These are phyloP conservation scores for Chloroceryle inda DNA, from an alignment of 2,797 vertebrate genomes.

Conservation along the genomic window DNA sequence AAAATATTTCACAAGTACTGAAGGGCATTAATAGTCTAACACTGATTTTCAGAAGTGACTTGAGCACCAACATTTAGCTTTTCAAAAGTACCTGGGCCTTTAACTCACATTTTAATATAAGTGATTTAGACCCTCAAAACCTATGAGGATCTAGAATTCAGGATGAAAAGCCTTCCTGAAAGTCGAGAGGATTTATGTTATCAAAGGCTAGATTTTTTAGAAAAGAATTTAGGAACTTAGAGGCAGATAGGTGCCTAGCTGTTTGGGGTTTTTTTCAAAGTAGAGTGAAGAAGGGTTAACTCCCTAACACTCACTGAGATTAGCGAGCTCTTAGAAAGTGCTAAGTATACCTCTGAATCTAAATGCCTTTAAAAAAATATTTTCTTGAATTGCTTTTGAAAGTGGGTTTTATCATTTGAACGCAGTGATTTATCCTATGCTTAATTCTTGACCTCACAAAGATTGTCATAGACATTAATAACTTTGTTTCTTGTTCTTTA, in stretches of 20 bases:
- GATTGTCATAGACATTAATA: not conserved
- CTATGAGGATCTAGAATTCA: conserved; percentile 30
- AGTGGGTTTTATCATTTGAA: not conserved
- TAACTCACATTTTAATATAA: conserved; percentile 36
- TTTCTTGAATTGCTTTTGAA: conserved; percentile 22
- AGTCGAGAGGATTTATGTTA: conserved; percentile 46
- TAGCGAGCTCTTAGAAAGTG: conserved; percentile 23
- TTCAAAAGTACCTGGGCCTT: not conserved
- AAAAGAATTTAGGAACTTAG: conserved; percentile 26
- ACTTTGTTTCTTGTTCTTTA: not conserved
- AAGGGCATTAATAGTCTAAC: not conserved
- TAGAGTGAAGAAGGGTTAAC: conserved; percentile 44
- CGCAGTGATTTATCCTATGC: not conserved
- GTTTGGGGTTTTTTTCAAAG: conserved; percentile 25
- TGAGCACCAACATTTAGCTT: not conserved
- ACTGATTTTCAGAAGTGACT: not conserved
- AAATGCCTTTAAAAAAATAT: conserved; percentile 13
- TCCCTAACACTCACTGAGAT: conserved; percentile 35
- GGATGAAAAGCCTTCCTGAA: conserved; percentile 28
- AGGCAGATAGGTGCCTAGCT: not conserved
- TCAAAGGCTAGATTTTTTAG: conserved; percentile 24
- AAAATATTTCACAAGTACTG: not conserved
- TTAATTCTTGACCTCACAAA: conserved; percentile 23
- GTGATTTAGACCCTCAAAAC: conserved; percentile 1
- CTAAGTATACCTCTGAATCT: conserved; percentile 26